Percentiles rank a stretch among this genome's conserved stretches.
Conservation (phyloP, 2,797 vertebrate species). For the Peromyscus attwateri region DNA sequence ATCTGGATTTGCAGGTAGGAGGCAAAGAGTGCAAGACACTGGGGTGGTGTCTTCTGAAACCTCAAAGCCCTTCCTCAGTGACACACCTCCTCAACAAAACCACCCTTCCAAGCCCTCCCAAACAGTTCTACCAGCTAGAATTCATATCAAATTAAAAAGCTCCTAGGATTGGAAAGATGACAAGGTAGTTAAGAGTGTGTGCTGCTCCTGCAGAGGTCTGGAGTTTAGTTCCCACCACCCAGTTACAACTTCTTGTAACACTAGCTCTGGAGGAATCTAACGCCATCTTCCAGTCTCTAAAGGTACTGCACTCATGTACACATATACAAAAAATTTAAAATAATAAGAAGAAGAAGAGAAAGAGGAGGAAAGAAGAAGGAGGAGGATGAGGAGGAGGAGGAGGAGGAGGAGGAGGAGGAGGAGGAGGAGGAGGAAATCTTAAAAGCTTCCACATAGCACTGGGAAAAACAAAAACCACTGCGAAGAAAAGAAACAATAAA, state of each 20-base stretch:
- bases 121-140: neutral
- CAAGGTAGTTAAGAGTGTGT: neutral
- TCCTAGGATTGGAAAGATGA: neutral
- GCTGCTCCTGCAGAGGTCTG: neutral
- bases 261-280: neutral
- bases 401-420: no score
- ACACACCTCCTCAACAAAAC: neutral
- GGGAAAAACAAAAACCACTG: neutral
- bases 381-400: no score
- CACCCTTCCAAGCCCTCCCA: neutral
- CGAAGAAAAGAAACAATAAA: neutral
- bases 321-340: neutral
- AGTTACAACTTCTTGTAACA: neutral
- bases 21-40: neutral
- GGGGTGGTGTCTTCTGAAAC: neutral
- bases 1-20: neutral
- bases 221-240: neutral
- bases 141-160: neutral
- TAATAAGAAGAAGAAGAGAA: neutral
- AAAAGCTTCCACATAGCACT: neutral
- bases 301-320: neutral
- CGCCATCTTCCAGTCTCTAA: neutral
- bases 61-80: neutral
- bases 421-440: no score
- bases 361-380: no score